A percentile compares a stretch with the other conserved stretches of the same genome.
These are phyloP conservation scores for Philonicus albiceps DNA, from an alignment of 2,888 invertebrate genomes.

Conservation along the genomic window DNA sequence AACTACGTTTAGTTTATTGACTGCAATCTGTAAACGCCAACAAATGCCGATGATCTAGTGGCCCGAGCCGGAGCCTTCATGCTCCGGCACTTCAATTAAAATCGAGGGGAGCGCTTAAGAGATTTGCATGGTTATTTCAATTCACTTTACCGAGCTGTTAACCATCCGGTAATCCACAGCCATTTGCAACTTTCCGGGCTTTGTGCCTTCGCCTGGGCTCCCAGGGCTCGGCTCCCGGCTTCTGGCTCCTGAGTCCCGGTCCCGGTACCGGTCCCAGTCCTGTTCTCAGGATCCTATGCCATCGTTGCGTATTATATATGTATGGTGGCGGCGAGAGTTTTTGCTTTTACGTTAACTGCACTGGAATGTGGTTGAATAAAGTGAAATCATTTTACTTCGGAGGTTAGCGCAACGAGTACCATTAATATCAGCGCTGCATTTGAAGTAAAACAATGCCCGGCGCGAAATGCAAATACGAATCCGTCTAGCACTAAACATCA, in stretches of 20 bases:
- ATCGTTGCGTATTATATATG: background rate
- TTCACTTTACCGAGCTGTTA: conserved; percentile 37
- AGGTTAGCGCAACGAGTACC: background rate
- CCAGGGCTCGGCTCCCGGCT: background rate
- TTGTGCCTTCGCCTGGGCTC: background rate
- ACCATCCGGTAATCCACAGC: conserved; percentile 35
- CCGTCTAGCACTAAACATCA: background rate
- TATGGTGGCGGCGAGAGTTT: background rate
- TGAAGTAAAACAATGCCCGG: background rate
- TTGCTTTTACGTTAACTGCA: conserved; percentile 4
- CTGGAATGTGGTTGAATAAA: conserved; percentile 29
- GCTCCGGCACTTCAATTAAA: conserved; percentile 33
- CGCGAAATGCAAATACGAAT: background rate
- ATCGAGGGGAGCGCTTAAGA: conserved; percentile 30
- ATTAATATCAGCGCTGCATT: conserved; percentile 16
- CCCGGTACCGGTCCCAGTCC: background rate
- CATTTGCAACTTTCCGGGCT: conserved; percentile 26
- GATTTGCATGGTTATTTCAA: conserved; percentile 39
- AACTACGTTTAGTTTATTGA: conserved; percentile 16
- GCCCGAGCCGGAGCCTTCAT: background rate
- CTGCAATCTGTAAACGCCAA: conserved; percentile 29
- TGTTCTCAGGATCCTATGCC: background rate
- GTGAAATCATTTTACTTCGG: conserved; percentile 20
- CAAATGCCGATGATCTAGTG: conserved; percentile 31
- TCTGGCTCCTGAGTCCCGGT: background rate